Percentiles rank a stretch among this genome's conserved stretches.
Evolutionary conservation across 2,888 invertebrate genomes (phyloP).

Genomic region (Panzeria rudis): DNA sequence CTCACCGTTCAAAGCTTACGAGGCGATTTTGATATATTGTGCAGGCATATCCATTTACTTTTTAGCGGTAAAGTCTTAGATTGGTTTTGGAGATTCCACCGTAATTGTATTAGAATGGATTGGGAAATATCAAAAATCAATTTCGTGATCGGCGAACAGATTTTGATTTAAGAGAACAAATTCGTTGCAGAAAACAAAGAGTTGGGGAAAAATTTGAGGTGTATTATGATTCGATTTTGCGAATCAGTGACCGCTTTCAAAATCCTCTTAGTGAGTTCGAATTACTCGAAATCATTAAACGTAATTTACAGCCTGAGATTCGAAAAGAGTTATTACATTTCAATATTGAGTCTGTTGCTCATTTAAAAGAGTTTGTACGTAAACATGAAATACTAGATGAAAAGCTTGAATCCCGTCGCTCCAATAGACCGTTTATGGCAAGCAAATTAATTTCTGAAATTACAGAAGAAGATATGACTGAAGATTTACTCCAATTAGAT

Average conservation of each 20-base stretch:
- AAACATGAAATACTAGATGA: conserved; percentile 7
- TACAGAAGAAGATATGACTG: background rate
- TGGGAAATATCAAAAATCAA: conserved; percentile 7
- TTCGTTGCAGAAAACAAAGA: conserved; percentile 5
- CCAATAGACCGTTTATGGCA: background rate
- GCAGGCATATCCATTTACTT: conserved; percentile 7
- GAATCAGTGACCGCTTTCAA: conserved; percentile 1
- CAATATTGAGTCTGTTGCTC: background rate
- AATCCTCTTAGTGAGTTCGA: background rate
- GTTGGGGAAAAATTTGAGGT: background rate
- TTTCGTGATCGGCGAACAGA: background rate
- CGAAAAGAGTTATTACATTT: conserved; percentile 17
- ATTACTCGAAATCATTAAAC: background rate
- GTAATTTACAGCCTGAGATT: conserved; percentile 6
- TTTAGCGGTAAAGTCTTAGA: too few relatives aligned
- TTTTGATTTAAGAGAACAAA: conserved; percentile 8
- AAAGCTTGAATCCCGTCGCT: background rate
- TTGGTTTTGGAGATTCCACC: background rate
- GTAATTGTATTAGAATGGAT: background rate
- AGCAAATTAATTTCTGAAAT: too few relatives aligned
- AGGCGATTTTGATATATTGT: conserved; percentile 23
- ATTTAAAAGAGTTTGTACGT: conserved; percentile 1
- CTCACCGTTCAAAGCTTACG: conserved; percentile 25
- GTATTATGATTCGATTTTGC: background rate
- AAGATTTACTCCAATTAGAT: background rate